Evolutionary conservation across 2,113 vertebrate genomes (phyloP), one percentile per base, ranked within the genome.

Genomic region (Rhabdornis inornatus): DNA sequence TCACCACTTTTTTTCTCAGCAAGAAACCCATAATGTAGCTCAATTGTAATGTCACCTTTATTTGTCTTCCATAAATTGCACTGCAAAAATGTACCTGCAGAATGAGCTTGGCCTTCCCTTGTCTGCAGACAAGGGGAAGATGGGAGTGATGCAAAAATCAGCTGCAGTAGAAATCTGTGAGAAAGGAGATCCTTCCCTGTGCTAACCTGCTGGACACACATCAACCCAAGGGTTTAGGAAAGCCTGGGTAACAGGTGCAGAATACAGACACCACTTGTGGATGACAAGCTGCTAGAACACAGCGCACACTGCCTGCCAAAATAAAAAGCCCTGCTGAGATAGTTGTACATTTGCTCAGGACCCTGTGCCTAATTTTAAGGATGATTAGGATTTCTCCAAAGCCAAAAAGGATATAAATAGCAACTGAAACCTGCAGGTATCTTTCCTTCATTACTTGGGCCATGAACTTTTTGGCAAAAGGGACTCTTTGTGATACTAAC

Each of bases 341-440:
- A 83, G 71, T 45, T 88, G 59, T 42, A 70, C 56, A 15, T 90
- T 81, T 90, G 27, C 28, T 89, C 49, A 65, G 69, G 60, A 92
- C 72, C 19, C 31, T 68, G 76, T 68, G 52, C 57, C 79, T 92
- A 92, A 93, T 90, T 90, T 83, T 71, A 90, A 72, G 74, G 77
- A 79, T 71, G 86, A 96, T 90, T 83, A 87, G 39, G 64, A 71
- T 87, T 75, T 89, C 64, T 76, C 72, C 1, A 2, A 74, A 92
- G 82, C 69, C 76, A 81, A 90, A 64, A 35, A 69, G 50, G 60
- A 68, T 93, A 93, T 87, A 95, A 94, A 96, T 74, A 94, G 68
- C 52, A 78, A 87, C 47, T 12, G 17, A 95, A 93, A 87, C 57
- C 66, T 89, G 49, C 49, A 84, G 59, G 72, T 80, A 55, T 89